These are phyloP conservation scores for Lacanobia wlatinum DNA, from an alignment of 2,888 invertebrate genomes.

Conservation along the genomic window DNA sequence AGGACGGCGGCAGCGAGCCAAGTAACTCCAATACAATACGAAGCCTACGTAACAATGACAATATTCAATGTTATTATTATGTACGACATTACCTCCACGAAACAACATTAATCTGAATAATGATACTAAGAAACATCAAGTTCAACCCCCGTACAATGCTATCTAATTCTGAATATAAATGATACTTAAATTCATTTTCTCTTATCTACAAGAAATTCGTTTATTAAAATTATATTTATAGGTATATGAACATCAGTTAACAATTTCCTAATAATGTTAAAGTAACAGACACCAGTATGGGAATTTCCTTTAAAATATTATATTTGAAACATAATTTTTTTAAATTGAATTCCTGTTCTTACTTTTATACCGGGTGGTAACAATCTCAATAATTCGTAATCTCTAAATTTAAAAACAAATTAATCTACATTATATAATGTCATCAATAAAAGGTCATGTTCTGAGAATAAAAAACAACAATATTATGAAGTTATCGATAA, in stretches of 20 bases:
- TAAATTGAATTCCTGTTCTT: conserved; percentile 78
- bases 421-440: conserved; percentile 86
- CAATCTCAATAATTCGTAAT: conserved; percentile 88
- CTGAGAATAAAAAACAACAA: conserved; percentile 82
- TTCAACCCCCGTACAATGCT: conserved; percentile 82
- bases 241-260: conserved; percentile 80
- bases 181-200: conserved; percentile 82
- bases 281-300: conserved; percentile 84
- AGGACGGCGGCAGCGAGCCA: conserved; percentile 54
- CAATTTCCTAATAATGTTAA: conserved; percentile 83
- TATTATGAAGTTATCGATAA: conserved; percentile 74
- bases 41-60: conserved; percentile 80
- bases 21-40: conserved; percentile 74
- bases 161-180: conserved; percentile 79
- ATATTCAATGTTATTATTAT: conserved; percentile 75
- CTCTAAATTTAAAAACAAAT: conserved; percentile 88
- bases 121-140: conserved; percentile 85
- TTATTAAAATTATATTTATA: conserved; percentile 80
- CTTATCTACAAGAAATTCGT: conserved; percentile 86
- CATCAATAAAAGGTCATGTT: conserved; percentile 87
- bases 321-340: conserved; percentile 77
- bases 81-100: conserved; percentile 79
- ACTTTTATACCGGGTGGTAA: conserved; percentile 87
- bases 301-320: conserved; percentile 76
- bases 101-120: conserved; percentile 82